Evolutionary conservation across 2,888 invertebrate species (phyloP).

Genomic region (Rosalia funebris): DNA sequence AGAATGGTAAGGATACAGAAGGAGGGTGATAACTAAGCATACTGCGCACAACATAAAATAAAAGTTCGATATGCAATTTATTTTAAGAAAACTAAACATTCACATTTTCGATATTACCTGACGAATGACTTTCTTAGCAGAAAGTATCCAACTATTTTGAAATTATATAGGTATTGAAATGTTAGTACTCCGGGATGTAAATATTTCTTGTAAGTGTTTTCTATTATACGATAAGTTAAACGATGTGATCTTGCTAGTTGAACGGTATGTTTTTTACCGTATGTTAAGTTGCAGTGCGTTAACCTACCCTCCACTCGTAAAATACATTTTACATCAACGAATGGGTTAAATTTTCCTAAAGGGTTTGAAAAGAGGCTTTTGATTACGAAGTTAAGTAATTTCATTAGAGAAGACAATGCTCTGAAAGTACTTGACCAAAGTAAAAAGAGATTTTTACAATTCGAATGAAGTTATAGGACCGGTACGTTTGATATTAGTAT

Average conservation of each 20-base stretch:
- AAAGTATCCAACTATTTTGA: constrained; percentile 74
- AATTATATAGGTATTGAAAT: constrained; percentile 31
- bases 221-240: not conserved
- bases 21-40: too few species aligned
- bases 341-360: not conserved
- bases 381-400: not conserved
- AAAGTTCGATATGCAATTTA: too few species aligned
- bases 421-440: not conserved
- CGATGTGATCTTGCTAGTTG: not conserved
- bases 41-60: too few species aligned
- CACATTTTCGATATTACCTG: constrained; percentile 45
- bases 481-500: not conserved
- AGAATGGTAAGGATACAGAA: too few species aligned
- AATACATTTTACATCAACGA: constrained; percentile 3
- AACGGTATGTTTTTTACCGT: constrained; percentile 25
- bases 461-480: not conserved
- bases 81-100: too few species aligned
- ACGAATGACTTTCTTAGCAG: constrained; percentile 65
- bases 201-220: not conserved
- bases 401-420: not conserved
- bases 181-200: constrained; percentile 8
- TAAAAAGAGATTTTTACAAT: not conserved
- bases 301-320: constrained; percentile 4
- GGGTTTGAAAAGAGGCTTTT: not conserved
- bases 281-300: not conserved